Conservation (phyloP, 2,797 vertebrate species). For the Enteromius treurensis region DNA sequence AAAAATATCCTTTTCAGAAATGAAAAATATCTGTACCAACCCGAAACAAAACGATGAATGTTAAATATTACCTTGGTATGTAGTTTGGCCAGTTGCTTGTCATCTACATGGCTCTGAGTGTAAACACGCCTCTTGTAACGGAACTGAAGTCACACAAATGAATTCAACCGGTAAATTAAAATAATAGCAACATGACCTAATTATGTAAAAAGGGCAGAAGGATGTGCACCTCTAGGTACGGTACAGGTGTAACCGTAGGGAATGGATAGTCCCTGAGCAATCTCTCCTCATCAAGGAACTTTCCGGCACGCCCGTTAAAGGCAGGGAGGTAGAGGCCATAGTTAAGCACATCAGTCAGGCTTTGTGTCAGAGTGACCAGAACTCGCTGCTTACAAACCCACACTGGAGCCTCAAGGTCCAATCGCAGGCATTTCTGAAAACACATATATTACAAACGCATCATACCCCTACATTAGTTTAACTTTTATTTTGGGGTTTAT, state of each 20-base stretch:
- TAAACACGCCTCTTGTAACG: conserved; percentile 95
- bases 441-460: conserved; percentile 27
- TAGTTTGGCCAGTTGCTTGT: conserved; percentile 95
- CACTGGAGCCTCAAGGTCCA: conserved; percentile 92
- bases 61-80: conserved; percentile 88
- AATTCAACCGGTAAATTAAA: neutral
- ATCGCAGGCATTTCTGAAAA: conserved; percentile 91
- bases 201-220: conserved; percentile 69
- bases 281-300: conserved; percentile 96
- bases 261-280: conserved; percentile 93
- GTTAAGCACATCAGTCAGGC: conserved; percentile 95
- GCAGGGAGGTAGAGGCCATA: conserved; percentile 98
- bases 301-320: conserved; percentile 93
- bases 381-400: conserved; percentile 96
- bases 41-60: neutral
- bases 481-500: neutral
- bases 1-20: neutral
- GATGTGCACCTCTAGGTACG: conserved; percentile 85
- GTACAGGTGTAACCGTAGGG: conserved; percentile 89
- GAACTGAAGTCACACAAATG: conserved; percentile 77
- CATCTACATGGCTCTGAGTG: conserved; percentile 90
- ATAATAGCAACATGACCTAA: neutral
- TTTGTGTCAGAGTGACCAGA: conserved; percentile 94
- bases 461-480: neutral
- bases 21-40: neutral